Percentiles rank a stretch among this genome's conserved stretches.
Evolutionary conservation across 2,888 invertebrate species (phyloP).

Genomic region (Phortica magna): DNA sequence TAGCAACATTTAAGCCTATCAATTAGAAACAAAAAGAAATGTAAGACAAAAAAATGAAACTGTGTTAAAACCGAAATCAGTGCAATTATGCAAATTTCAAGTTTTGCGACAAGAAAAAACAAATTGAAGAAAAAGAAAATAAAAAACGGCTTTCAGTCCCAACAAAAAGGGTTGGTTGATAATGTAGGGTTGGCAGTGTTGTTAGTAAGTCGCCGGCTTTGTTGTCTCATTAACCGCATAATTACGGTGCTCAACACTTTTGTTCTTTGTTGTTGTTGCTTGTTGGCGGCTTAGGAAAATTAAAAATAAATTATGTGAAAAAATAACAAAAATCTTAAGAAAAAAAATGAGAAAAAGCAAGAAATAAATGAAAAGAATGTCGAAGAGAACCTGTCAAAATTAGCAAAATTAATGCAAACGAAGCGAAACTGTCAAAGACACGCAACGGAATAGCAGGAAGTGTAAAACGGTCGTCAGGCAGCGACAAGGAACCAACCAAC

Average conservation of each 20-base stretch:
- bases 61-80: conserved; percentile 49
- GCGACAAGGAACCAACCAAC: conserved; percentile 28
- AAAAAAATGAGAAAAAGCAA: conserved; percentile 3
- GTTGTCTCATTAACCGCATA: conserved; percentile 70
- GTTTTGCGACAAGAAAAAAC: conserved; percentile 32
- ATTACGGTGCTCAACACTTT: conserved; percentile 58
- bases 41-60: background rate
- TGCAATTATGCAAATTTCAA: conserved; percentile 65
- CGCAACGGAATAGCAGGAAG: background rate
- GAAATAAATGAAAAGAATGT: background rate
- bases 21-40: background rate
- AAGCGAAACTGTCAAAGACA: conserved; percentile 59
- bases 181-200: background rate
- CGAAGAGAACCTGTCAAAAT: conserved; percentile 61
- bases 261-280: conserved; percentile 1
- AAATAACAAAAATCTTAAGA: background rate
- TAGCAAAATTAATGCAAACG: conserved; percentile 67
- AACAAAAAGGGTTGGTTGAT: background rate
- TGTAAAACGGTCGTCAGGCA: no score
- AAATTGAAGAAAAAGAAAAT: background rate
- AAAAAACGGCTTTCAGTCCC: background rate
- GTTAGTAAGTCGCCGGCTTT: conserved; percentile 45
- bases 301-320: conserved; percentile 32
- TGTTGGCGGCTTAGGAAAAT: conserved; percentile 6
- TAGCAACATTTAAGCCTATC: no score